A percentile compares a stretch with the other conserved stretches of the same genome.
Conservation (phyloP, 2,888 invertebrate species). For the Lasioglossum figueresi region DNA sequence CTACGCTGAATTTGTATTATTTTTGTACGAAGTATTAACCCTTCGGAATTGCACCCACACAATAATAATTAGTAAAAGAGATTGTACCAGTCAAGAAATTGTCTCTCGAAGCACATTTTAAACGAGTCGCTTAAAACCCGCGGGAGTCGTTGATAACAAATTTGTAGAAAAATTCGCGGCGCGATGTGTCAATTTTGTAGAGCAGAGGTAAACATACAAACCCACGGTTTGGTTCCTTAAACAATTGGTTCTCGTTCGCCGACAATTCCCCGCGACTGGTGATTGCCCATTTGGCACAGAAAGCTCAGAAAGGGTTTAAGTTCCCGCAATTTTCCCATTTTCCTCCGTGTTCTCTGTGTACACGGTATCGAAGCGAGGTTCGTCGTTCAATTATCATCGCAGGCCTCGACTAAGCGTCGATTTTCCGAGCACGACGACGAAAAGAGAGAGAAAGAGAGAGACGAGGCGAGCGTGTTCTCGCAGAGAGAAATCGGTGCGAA, state of each 20-base stretch:
- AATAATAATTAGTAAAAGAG: too few relatives aligned
- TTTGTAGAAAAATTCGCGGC: too few relatives aligned
- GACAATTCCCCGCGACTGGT: neutral
- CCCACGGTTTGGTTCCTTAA: neutral
- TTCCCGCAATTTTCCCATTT: neutral
- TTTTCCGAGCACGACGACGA: constrained; percentile 10
- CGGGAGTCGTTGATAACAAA: too few relatives aligned
- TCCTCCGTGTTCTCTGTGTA: neutral
- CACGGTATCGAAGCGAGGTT: neutral
- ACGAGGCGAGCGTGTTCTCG: constrained; percentile 23
- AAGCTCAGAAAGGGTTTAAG: neutral
- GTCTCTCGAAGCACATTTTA: too few relatives aligned
- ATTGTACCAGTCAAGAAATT: too few relatives aligned
- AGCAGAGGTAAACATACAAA: neutral
- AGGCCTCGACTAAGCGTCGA: constrained; percentile 3
- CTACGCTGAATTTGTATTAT: too few relatives aligned
- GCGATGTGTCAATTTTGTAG: neutral
- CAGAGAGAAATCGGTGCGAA: constrained; percentile 55
- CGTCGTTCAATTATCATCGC: constrained; percentile 36
- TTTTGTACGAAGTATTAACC: too few relatives aligned
- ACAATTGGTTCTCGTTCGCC: neutral
- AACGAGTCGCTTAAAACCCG: too few relatives aligned
- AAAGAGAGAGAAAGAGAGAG: neutral
- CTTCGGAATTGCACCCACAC: too few relatives aligned
- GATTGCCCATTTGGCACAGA: neutral